phyloP scores from a whole-genome alignment of 2,888 invertebrate species.

The Eucriotettix oculatus region DNA sequence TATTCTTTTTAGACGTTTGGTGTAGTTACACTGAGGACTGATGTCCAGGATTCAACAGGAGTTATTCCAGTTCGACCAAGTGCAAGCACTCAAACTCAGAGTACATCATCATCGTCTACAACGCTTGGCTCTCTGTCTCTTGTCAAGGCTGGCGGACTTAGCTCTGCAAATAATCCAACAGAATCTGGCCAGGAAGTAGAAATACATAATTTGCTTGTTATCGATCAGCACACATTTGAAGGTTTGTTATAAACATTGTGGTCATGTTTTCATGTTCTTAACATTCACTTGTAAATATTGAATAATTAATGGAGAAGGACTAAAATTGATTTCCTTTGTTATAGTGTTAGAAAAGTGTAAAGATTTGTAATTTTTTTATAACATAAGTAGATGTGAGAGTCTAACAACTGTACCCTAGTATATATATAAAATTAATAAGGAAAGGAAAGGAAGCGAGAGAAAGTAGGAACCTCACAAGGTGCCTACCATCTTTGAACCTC shows the following conservation, averaged over 20 bases:
- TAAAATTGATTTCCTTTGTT: too few species aligned
- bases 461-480: too few species aligned
- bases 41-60: conserved; percentile 65
- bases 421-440: too few species aligned
- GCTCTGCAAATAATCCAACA: conserved; percentile 13
- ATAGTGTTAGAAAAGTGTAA: too few species aligned
- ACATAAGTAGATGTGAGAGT: too few species aligned
- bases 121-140: conserved; percentile 26
- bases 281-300: too few species aligned
- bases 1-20: conserved; percentile 66
- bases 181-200: conserved; percentile 75
- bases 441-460: too few species aligned
- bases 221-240: conserved; percentile 95
- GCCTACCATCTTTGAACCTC: too few species aligned
- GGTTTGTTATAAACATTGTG: conserved; percentile 21
- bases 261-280: neutral
- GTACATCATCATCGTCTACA: conserved; percentile 33
- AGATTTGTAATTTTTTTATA: too few species aligned
- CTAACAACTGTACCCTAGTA: too few species aligned
- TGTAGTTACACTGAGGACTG: conserved; percentile 77
- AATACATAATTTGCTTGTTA: conserved; percentile 72
- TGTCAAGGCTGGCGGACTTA: conserved; percentile 19
- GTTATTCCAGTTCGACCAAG: conserved; percentile 48
- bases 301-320: too few species aligned
- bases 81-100: conserved; percentile 62